These are phyloP conservation scores for Meleagris gallopavo DNA, from an alignment of 2,113 vertebrate genomes.

Conservation along the genomic window DNA sequence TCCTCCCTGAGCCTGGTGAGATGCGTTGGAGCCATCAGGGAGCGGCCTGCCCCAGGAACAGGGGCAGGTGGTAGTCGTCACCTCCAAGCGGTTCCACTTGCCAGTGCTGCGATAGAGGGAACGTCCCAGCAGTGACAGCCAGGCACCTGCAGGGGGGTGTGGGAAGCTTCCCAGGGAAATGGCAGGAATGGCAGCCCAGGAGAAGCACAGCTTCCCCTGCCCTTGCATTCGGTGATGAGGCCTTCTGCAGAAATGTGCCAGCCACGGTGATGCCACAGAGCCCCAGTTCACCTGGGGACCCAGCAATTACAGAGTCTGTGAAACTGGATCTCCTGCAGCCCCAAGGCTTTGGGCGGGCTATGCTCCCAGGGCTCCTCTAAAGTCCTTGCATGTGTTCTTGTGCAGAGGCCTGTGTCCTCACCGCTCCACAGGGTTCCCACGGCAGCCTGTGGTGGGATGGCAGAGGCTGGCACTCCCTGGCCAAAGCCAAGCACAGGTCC, in stretches of 20 bases:
- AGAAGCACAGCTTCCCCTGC: background rate
- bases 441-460: background rate
- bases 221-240: rapidly evolving
- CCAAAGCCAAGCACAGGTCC: background rate
- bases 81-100: rapidly evolving
- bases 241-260: background rate
- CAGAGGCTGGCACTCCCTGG: background rate
- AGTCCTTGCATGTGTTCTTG: background rate
- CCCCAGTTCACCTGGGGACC: background rate
- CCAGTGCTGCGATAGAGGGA: background rate
- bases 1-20: background rate
- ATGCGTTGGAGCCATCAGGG: background rate
- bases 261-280: background rate
- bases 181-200: background rate
- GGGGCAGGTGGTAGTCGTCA: rapidly evolving
- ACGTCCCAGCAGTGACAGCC: background rate
- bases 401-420: background rate
- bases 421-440: background rate
- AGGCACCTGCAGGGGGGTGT: background rate
- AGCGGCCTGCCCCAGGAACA: background rate
- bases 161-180: background rate
- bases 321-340: background rate
- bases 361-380: background rate
- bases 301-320: background rate
- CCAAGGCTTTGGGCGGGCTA: rapidly evolving